Evolutionary conservation across 1,140 invertebrate genomes (phyloP).

Genomic region (Saccostrea cuccullata): DNA sequence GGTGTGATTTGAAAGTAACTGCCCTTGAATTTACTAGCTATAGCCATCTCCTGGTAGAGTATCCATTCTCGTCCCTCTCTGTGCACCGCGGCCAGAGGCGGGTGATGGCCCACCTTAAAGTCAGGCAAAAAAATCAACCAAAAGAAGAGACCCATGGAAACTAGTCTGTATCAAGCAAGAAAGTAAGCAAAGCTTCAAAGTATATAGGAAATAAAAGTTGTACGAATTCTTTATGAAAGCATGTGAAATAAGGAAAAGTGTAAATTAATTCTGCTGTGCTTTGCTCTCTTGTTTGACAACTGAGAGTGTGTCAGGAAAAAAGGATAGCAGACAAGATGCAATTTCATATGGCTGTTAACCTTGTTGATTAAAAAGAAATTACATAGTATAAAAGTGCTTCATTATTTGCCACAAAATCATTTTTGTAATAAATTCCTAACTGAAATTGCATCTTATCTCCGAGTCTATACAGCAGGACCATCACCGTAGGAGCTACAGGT

Average conservation of each 20-base stretch:
- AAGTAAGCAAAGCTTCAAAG: not conserved
- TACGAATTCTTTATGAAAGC: too few species aligned
- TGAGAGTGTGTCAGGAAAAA: not conserved
- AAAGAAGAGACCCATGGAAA: not conserved
- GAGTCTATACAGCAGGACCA: not conserved
- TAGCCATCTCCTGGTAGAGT: slow-evolving; percentile 98
- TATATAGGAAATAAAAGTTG: not conserved
- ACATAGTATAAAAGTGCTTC: not conserved
- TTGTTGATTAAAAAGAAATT: not conserved
- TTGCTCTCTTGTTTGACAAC: not conserved
- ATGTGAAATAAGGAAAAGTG: not conserved
- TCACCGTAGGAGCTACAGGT: not conserved
- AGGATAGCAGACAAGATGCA: not conserved
- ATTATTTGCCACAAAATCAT: not conserved
- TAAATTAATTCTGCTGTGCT: not conserved
- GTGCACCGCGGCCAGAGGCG: slow-evolving; percentile 95
- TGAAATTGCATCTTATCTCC: not conserved
- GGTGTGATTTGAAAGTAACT: slow-evolving; percentile 95
- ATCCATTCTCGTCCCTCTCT: slow-evolving; percentile 92
- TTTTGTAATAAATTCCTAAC: not conserved
- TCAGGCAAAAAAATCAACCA: slow-evolving; percentile 9
- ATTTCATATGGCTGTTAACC: not conserved
- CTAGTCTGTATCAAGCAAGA: not conserved
- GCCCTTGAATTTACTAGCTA: slow-evolving; percentile 98
- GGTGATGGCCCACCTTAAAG: slow-evolving; percentile 94